These are phyloP conservation scores for Ashinkailepas kermadecensis DNA, from an alignment of 2,888 invertebrate genomes.

Conservation along the genomic window DNA sequence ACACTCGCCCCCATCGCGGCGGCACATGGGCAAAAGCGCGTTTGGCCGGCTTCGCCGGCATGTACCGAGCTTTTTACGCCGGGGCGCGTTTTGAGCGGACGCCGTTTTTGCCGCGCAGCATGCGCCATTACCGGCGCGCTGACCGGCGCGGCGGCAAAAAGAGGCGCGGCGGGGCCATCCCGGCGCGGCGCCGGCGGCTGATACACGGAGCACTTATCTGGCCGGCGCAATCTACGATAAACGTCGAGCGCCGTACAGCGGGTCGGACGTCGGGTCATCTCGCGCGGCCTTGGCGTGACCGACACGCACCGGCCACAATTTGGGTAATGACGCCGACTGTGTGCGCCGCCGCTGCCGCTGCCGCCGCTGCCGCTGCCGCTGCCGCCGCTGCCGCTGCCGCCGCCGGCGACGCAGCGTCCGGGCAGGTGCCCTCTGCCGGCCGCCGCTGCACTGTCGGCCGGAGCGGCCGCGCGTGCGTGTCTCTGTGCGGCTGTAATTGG, in stretches of 20 bases:
- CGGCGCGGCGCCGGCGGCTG: constrained; percentile 3
- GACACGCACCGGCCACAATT: background rate
- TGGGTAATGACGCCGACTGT: background rate
- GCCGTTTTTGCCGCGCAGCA: constrained; percentile 7
- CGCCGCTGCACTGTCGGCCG: background rate
- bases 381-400: background rate
- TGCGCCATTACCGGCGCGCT: constrained; percentile 17
- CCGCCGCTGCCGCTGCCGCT: background rate
- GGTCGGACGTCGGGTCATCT: background rate
- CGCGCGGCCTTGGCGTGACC: background rate
- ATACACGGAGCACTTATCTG: constrained; percentile 7
- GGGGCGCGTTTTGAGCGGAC: background rate
- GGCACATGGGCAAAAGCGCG: background rate
- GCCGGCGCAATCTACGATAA: constrained; percentile 4
- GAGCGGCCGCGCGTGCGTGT: background rate
- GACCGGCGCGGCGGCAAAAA: constrained; percentile 18
- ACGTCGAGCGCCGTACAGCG: background rate
- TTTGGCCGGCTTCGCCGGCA: background rate
- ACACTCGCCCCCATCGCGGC: background rate
- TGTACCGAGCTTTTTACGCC: constrained; percentile 5
- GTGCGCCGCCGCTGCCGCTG: background rate
- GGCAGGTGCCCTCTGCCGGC: background rate
- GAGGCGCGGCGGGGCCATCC: background rate
- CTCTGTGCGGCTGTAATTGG: background rate
- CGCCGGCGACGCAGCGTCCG: background rate